Conservation (phyloP, 2,113 vertebrate species). For the Stigmatopora argus region DNA sequence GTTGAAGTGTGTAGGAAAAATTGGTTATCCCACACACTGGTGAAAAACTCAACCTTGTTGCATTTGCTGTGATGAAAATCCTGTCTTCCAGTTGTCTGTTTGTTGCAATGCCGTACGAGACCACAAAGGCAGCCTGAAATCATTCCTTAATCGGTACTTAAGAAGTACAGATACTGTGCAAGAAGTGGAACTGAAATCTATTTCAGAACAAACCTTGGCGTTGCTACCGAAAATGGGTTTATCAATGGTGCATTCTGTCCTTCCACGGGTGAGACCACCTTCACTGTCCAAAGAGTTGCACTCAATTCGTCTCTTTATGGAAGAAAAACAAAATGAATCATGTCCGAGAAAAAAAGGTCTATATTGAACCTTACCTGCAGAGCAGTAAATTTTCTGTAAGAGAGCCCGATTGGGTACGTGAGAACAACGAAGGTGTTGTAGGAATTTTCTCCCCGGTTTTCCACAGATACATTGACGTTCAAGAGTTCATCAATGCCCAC, state of each 20-base stretch:
- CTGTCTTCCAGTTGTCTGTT: slow-evolving; percentile 34
- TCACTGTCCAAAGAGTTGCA: slow-evolving; percentile 63
- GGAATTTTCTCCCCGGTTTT: slow-evolving; percentile 76
- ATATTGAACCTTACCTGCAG: slow-evolving; percentile 50
- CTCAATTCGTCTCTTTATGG: slow-evolving; percentile 60
- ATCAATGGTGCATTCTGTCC: slow-evolving; percentile 66
- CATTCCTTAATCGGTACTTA: no score
- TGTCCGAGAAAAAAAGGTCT: neutral
- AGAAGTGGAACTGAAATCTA: no score
- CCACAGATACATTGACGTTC: slow-evolving; percentile 62
- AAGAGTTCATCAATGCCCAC: slow-evolving; percentile 74
- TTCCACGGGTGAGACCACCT: slow-evolving; percentile 9
- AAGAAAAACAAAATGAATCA: neutral
- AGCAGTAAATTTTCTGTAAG: slow-evolving; percentile 60
- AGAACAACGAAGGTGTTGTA: slow-evolving; percentile 68
- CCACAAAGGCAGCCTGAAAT: slow-evolving; percentile 56
- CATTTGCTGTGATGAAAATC: slow-evolving; percentile 52
- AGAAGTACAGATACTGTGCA: neutral
- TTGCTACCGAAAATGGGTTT: slow-evolving; percentile 73
- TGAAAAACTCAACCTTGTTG: slow-evolving; percentile 51
- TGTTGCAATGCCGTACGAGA: slow-evolving; percentile 60
- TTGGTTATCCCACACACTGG: neutral
- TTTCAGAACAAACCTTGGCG: slow-evolving; percentile 46
- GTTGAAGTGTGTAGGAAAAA: neutral
- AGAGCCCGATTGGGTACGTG: slow-evolving; percentile 70